These are phyloP conservation scores for Cantharis rustica DNA, from an alignment of 2,888 invertebrate genomes.

Conservation along the genomic window DNA sequence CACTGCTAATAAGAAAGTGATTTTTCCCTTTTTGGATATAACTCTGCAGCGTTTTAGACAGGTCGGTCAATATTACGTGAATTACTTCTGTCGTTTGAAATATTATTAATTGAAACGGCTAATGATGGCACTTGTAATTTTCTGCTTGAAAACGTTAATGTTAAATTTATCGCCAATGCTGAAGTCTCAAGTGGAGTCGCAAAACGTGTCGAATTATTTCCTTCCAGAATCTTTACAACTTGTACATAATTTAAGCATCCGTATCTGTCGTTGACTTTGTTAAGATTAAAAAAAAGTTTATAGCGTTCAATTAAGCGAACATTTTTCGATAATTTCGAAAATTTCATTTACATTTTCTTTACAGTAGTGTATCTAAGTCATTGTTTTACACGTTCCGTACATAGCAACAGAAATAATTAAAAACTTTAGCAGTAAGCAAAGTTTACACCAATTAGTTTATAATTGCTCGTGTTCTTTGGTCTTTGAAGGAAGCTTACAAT, in stretches of 20 bases:
- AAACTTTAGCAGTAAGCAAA: slow-evolving; percentile 17
- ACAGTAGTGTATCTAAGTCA: neutral
- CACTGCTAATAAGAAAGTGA: neutral
- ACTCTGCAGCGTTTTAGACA: neutral
- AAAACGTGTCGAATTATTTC: slow-evolving; percentile 7
- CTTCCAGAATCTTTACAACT: neutral
- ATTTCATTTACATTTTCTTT: neutral
- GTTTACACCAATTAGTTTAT: slow-evolving; percentile 18
- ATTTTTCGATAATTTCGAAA: neutral
- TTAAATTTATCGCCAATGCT: neutral
- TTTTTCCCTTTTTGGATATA: neutral
- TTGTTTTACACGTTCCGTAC: neutral
- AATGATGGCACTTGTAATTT: neutral
- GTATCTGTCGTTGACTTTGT: neutral
- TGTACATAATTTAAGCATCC: slow-evolving; percentile 4
- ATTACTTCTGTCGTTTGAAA: neutral
- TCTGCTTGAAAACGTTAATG: neutral
- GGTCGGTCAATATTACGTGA: neutral
- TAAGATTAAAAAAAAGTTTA: slow-evolving; percentile 1
- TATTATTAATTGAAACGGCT: neutral
- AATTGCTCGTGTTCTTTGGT: slow-evolving; percentile 10
- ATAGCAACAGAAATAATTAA: slow-evolving; percentile 11
- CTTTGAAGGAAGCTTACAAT: slow-evolving; percentile 8
- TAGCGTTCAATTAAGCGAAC: slow-evolving; percentile 6
- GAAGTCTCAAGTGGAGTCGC: neutral